Evolutionary conservation across 53 echinoderm and acorn worm species (phyloP).

Genomic region (Hippasteria phrygiana): DNA sequence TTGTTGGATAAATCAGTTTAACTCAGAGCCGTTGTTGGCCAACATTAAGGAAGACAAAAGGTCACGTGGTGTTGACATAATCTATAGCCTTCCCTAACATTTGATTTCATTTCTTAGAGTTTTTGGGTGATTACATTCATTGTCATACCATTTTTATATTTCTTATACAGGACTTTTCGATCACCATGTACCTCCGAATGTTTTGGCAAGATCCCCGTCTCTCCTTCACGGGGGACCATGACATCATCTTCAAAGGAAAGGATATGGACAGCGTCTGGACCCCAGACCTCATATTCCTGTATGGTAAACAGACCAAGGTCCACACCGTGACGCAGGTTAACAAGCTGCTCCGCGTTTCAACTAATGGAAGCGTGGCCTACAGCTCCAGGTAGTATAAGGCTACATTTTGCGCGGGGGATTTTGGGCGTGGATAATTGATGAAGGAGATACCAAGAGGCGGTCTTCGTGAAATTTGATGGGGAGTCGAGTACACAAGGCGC

Average conservation of each 20-base stretch:
- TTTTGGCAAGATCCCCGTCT: slow-evolving; percentile 59
- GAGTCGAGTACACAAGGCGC: neutral
- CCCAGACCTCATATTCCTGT: slow-evolving; percentile 60
- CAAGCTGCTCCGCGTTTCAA: slow-evolving; percentile 32
- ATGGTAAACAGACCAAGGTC: slow-evolving; percentile 46
- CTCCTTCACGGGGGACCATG: neutral
- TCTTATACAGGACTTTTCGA: slow-evolving; percentile 52
- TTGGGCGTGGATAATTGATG: neutral
- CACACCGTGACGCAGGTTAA: slow-evolving; percentile 57
- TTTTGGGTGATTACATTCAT: neutral
- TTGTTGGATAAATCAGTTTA: too few relatives aligned
- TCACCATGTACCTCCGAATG: slow-evolving; percentile 65
- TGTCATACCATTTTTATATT: neutral
- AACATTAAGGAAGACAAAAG: too few relatives aligned
- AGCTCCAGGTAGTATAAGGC: slow-evolving; percentile 61
- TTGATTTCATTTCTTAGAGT: neutral
- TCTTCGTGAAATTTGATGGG: neutral
- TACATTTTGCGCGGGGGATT: neutral
- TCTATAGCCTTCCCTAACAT: neutral
- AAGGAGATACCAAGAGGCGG: neutral
- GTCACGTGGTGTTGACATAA: too few relatives aligned
- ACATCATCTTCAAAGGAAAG: slow-evolving; percentile 55
- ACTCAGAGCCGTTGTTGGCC: too few relatives aligned
- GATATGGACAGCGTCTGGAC: slow-evolving; percentile 53
- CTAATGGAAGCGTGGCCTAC: slow-evolving; percentile 30